Conservation (phyloP, 2,113 vertebrate species). For the Cercocebus atys region DNA sequence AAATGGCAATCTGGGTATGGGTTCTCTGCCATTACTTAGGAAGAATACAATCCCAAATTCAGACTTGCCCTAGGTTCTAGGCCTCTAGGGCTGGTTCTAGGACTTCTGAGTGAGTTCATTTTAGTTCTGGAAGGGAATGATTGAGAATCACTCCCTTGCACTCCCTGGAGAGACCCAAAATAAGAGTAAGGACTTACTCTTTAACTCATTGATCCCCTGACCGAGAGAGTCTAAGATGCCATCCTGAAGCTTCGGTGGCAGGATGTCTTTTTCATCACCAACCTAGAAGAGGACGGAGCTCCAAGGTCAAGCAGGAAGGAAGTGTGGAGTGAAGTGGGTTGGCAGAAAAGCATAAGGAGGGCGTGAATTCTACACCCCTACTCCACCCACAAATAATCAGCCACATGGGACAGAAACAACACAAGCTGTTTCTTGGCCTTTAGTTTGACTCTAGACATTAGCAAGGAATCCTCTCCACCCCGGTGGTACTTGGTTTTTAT, state of each 20-base stretch:
- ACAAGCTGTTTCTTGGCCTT: neutral
- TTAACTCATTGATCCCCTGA: slow-evolving; percentile 74
- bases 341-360: neutral
- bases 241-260: slow-evolving; percentile 90
- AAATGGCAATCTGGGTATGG: neutral
- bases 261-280: slow-evolving; percentile 91
- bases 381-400: neutral
- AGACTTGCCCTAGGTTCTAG: neutral
- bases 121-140: neutral
- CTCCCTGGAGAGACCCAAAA: neutral
- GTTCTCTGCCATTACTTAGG: neutral
- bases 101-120: neutral
- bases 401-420: neutral
- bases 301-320: neutral
- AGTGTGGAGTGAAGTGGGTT: accelerated
- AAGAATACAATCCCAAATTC: neutral
- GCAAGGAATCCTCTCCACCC: neutral
- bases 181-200: slow-evolving; percentile 80
- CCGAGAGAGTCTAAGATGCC: slow-evolving; percentile 86
- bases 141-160: neutral
- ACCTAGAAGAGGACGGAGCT: slow-evolving; percentile 81
- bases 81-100: neutral
- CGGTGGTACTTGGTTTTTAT: neutral
- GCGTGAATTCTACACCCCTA: neutral
- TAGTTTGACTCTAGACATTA: neutral